Base-by-base conservation (phyloP, 2,113 vertebrate genomes). In the Alexandromys fortis region DNA sequence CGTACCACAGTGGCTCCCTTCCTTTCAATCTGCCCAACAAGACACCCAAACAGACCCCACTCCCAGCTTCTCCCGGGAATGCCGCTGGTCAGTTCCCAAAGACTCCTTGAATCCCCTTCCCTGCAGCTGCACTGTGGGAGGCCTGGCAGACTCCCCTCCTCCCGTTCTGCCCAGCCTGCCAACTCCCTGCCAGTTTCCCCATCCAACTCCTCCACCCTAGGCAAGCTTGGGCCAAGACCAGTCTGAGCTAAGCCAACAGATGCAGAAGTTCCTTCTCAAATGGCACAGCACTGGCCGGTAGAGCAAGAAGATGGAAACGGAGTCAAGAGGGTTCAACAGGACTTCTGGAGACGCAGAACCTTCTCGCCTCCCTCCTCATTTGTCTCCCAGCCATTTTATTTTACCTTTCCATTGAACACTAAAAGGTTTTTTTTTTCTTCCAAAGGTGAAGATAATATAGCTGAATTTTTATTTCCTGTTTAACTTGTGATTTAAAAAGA, bases 401-500 rank as follows among this genome's bases (percentile, higher is more conserved):
- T 86, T 52, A 52, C 26, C 38, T 89, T 73, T 65, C 11, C 35
- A 67, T 13, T 3, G 14, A 97, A 96, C 26, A 92, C 42, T 78
- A 42, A 49, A 28, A 65, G 11, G 28, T 1, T 49, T 68, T 49
- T 24, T 24, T 55, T 28, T 9, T 49, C 55, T 17, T 17, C 78
- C 75, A 79, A 97, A 72, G 89, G 75, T 97, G 94, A 97, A 94
- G 87, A 87, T 94, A 77, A 94, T 35, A 75, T 28, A 97, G 81
- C 35, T 17, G 19, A 97, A 97, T 92, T 97, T 98, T 93, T 96
- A 92, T 95, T 98, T 97, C 87, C 90, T 95, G 14, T 97, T 98
- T 95, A 97, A 98, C 94, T 97, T 96, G 81, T 47, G 81, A 88
- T n/a, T 35, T 14, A 13, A 49, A 7, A 49, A 52, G 8, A 12